Conservation (phyloP, 2,888 invertebrate genomes). For the Ochropacha duplaris region DNA sequence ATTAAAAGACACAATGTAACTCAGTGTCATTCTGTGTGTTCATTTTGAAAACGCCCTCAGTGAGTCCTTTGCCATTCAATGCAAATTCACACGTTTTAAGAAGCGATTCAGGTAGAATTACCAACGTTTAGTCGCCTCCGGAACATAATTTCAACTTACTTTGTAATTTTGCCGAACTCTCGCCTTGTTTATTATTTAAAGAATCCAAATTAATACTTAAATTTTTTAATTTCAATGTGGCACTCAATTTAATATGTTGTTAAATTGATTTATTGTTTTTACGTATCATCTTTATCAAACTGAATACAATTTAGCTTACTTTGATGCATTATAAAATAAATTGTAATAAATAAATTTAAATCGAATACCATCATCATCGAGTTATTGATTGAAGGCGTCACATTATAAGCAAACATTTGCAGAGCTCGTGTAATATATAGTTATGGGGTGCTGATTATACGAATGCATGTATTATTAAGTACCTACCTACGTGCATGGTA, state of each 20-base stretch:
- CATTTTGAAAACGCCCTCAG: conserved; percentile 59
- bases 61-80: conserved; percentile 77
- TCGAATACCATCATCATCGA: too few species aligned
- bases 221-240: not conserved
- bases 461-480: conserved; percentile 1
- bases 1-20: conserved; percentile 25
- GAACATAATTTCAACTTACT: conserved; percentile 73
- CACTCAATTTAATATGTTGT: not conserved
- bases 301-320: too few species aligned
- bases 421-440: not conserved
- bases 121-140: conserved; percentile 80
- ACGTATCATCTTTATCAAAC: too few species aligned
- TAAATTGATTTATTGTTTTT: too few species aligned
- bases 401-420: not conserved
- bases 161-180: conserved; percentile 61
- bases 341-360: too few species aligned
- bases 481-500: conserved; percentile 16
- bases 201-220: too few species aligned
- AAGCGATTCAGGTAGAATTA: conserved; percentile 77
- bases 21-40: conserved; percentile 44
- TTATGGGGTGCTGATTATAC: not conserved
- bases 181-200: conserved; percentile 36
- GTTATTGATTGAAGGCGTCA: not conserved
- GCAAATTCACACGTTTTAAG: conserved; percentile 79
- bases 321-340: too few species aligned